phyloP scores from a whole-genome alignment of 2,888 invertebrate species.

The Oligia strigilis region DNA sequence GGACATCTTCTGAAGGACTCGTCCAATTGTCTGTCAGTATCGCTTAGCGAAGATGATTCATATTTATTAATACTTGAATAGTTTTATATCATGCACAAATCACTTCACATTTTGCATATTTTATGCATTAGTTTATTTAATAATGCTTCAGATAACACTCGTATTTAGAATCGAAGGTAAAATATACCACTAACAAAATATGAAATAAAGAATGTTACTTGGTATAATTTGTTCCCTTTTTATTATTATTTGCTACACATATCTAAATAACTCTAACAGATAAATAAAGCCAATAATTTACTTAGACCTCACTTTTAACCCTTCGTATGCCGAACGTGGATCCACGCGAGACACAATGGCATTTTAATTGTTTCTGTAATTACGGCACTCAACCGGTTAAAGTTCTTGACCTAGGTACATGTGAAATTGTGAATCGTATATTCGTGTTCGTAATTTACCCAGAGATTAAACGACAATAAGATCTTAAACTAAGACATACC shows the following conservation, averaged over 20 bases:
- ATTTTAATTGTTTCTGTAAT: background rate
- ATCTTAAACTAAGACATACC: background rate
- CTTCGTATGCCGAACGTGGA: background rate
- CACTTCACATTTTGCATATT: constrained; percentile 23
- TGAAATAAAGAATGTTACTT: background rate
- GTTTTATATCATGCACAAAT: background rate
- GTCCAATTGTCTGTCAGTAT: background rate
- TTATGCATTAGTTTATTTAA: constrained; percentile 8
- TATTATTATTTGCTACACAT: background rate
- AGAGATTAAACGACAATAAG: background rate
- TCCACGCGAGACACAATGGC: background rate
- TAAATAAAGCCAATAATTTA: background rate
- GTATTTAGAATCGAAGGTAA: background rate
- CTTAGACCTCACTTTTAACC: background rate
- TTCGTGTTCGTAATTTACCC: background rate
- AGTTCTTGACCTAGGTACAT: background rate
- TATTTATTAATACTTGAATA: constrained; percentile 1
- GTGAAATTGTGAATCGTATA: background rate
- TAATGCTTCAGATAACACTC: constrained; percentile 2
- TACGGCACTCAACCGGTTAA: background rate
- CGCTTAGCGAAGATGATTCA: constrained; percentile 1
- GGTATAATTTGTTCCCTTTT: background rate
- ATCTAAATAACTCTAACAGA: background rate
- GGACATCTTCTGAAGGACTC: background rate
- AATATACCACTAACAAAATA: background rate